A percentile compares a stretch with the other conserved stretches of the same genome.
These are phyloP conservation scores for Eira barbara DNA, from an alignment of 2,113 vertebrate species.

Conservation along the genomic window DNA sequence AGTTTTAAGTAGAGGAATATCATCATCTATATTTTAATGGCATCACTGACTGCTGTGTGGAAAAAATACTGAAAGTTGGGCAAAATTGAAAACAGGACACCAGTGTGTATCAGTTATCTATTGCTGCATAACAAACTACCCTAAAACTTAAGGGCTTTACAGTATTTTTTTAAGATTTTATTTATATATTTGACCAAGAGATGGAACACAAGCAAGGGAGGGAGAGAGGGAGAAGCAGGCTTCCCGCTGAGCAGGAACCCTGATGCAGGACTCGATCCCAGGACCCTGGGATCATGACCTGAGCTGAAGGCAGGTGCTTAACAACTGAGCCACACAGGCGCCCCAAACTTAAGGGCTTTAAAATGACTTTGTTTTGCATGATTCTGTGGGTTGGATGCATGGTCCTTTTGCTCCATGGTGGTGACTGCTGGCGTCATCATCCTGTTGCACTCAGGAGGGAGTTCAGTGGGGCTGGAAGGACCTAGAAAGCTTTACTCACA, in stretches of 20 bases:
- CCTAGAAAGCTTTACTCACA: background rate
- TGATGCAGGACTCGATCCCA: no score
- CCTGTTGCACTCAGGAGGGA: background rate
- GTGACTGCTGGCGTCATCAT: background rate
- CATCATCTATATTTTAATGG: background rate
- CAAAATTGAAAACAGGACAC: background rate
- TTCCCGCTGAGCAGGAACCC: no score
- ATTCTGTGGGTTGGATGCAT: background rate
- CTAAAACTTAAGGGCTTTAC: background rate
- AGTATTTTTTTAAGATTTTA: no score
- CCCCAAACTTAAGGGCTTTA: background rate
- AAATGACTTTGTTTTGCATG: background rate
- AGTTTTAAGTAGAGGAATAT: background rate
- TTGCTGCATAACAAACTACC: background rate
- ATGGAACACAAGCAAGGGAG: no score
- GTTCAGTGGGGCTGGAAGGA: background rate
- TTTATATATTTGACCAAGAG: no score
- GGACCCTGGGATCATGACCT: no score
- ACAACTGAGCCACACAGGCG: no score
- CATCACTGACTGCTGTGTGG: background rate
- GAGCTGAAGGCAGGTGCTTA: no score
- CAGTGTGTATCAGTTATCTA: background rate
- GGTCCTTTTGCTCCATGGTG: background rate
- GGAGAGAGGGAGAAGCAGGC: no score
- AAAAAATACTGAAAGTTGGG: background rate